Base-by-base conservation (phyloP, 35 echinoderm and acorn worm species). In the Patiria miniata region DNA sequence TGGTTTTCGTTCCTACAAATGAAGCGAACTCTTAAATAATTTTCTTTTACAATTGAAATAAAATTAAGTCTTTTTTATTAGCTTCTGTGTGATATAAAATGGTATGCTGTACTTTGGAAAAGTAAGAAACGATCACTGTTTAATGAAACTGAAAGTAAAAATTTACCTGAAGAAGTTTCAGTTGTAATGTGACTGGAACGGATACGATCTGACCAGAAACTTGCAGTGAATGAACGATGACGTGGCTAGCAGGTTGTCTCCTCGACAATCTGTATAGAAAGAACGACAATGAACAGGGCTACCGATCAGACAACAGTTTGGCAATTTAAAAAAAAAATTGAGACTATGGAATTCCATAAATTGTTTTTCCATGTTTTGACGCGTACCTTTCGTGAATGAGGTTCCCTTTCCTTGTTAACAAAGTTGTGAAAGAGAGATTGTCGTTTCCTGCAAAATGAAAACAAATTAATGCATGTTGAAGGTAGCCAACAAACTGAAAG, bases 211-310 rank as follows among this genome's bases (percentile, higher is more conserved):
- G 14, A 14, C 65, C 65, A 5, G 3, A 18, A 73, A 73, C 30
- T 73, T 73, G 65, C 14, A 73, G 14, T 73, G 65, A 73, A 73
- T 73, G 65, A 73, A 73, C 65, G 29, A 73, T 73, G 26, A 73
- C 65, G 19, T 73, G 65, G 29, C 65, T 73, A 28, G 14, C 14
- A 26, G 65, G 65, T 36, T 26, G 14, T 30, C 8, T n/a, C 65
- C 21, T 36, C 14, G 65, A 73, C 19, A 14, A 5, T 32, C 65
- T 73, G 65, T 47, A 47, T 12, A n/a, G n/a, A n/a, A n/a, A n/a
- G n/a, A 60, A 60, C 1, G 54, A 60, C 17, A 60, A n/a, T n/a
- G n/a, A n/a, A n/a, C n/a, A n/a, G n/a, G n/a, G n/a, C n/a, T n/a
- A n/a, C n/a, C n/a, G n/a, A n/a, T n/a, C n/a, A n/a, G n/a, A n/a